A percentile compares a stretch with the other conserved stretches of the same genome.
Evolutionary conservation across 2,888 invertebrate genomes (phyloP).

Genomic region (Xanthorhoe designata): DNA sequence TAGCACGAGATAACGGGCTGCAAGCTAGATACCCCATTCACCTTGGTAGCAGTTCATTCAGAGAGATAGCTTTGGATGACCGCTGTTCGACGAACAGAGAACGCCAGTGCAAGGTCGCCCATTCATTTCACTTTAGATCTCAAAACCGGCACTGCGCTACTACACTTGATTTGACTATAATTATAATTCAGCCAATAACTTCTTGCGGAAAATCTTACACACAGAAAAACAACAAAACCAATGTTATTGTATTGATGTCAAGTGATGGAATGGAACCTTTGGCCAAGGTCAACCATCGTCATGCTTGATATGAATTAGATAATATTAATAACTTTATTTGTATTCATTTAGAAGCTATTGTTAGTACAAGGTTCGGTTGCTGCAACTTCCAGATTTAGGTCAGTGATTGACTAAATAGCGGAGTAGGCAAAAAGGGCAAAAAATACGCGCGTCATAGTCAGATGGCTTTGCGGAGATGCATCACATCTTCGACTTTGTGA

Average conservation of each 20-base stretch:
- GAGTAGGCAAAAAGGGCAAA: conserved; percentile 38
- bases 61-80: background rate
- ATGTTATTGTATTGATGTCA: conserved; percentile 1
- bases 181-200: background rate
- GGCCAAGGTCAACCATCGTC: conserved; percentile 23
- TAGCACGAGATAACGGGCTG: background rate
- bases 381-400: conserved; percentile 41
- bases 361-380: conserved; percentile 35
- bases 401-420: conserved; percentile 42
- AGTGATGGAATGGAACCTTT: conserved; percentile 9
- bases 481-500: background rate
- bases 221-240: background rate
- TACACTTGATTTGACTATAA: background rate
- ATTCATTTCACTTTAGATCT: conserved; percentile 39
- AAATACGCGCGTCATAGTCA: background rate
- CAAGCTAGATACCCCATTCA: background rate
- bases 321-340: conserved; percentile 10
- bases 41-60: background rate
- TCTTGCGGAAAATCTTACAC: conserved; percentile 1
- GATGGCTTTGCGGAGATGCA: background rate
- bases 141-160: background rate
- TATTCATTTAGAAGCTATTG: conserved; percentile 30
- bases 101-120: conserved; percentile 35
- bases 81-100: background rate
- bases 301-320: conserved; percentile 6